A percentile compares a stretch with the other conserved stretches of the same genome.
Evolutionary conservation across 2,888 invertebrate genomes (phyloP).

Genomic region (Aleiodes leptofemur): DNA sequence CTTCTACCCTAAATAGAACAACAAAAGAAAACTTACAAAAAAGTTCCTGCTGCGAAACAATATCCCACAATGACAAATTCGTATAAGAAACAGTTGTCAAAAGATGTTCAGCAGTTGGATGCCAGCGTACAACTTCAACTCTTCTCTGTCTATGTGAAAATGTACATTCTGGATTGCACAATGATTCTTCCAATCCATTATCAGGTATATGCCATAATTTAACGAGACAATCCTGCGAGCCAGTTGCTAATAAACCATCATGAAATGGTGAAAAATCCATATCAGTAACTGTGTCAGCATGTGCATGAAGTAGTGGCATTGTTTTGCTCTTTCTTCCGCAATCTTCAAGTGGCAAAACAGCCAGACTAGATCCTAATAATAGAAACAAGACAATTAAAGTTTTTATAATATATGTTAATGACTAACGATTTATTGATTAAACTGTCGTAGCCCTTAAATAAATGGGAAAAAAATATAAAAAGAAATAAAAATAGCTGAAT

Average conservation of each 20-base stretch:
- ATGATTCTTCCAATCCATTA: constrained; percentile 85
- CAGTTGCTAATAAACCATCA: constrained; percentile 93
- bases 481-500: constrained; percentile 9
- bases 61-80: constrained; percentile 90
- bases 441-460: not conserved
- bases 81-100: constrained; percentile 90
- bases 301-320: constrained; percentile 90
- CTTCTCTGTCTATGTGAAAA: constrained; percentile 89
- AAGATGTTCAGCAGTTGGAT: constrained; percentile 93
- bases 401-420: not conserved
- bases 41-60: constrained; percentile 87
- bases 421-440: constrained; percentile 17
- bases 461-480: not conserved
- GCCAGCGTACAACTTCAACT: constrained; percentile 93
- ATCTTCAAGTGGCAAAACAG: constrained; percentile 90
- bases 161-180: constrained; percentile 87
- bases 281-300: constrained; percentile 94
- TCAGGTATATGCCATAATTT: constrained; percentile 95
- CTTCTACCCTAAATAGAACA: not conserved
- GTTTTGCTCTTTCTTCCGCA: constrained; percentile 92
- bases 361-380: constrained; percentile 87
- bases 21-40: constrained; percentile 79
- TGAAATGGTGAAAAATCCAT: constrained; percentile 97
- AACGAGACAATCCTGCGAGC: constrained; percentile 90
- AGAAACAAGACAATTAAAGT: constrained; percentile 20